These are phyloP conservation scores for Azorinus chamasolen DNA, from an alignment of 2,888 invertebrate species.

Conservation along the genomic window DNA sequence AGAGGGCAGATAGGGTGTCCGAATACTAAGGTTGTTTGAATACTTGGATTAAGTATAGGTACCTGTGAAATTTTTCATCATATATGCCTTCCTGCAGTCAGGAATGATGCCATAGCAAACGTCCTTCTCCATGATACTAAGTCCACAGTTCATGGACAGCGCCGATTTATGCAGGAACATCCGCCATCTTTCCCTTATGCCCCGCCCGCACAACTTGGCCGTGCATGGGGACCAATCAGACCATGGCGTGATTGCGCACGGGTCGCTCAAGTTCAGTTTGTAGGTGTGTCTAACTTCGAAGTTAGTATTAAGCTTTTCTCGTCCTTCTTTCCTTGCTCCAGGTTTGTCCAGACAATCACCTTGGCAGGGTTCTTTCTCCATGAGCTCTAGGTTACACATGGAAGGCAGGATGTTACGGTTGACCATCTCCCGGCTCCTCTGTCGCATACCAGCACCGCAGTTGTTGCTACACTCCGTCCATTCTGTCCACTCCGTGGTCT, in stretches of 20 bases:
- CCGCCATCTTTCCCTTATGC: slow-evolving; percentile 86
- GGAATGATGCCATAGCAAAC: slow-evolving; percentile 77
- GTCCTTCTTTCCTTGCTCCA: slow-evolving; percentile 56
- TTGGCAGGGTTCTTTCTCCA: slow-evolving; percentile 83
- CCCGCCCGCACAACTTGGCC: slow-evolving; percentile 91
- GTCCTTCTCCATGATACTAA: slow-evolving; percentile 80
- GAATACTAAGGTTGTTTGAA: too few species aligned
- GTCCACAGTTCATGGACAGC: slow-evolving; percentile 72
- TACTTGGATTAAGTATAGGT: too few species aligned
- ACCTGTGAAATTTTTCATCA: slow-evolving; percentile 86
- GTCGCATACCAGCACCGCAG: slow-evolving; percentile 89
- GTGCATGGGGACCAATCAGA: slow-evolving; percentile 94
- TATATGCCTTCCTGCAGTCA: slow-evolving; percentile 83
- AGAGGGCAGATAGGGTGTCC: too few species aligned
- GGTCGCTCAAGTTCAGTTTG: slow-evolving; percentile 72
- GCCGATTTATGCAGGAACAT: slow-evolving; percentile 77
- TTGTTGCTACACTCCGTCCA: slow-evolving; percentile 87
- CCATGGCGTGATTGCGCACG: slow-evolving; percentile 91
- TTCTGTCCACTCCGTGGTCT: slow-evolving; percentile 87
- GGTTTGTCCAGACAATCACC: slow-evolving; percentile 73
- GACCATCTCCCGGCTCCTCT: slow-evolving; percentile 87
- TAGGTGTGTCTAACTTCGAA: slow-evolving; percentile 77
- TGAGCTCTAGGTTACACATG: slow-evolving; percentile 79
- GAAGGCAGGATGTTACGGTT: slow-evolving; percentile 77
- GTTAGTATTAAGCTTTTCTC: slow-evolving; percentile 69